These are phyloP conservation scores for Sceloporus undulatus DNA, from an alignment of 2,113 vertebrate species.

Conservation along the genomic window DNA sequence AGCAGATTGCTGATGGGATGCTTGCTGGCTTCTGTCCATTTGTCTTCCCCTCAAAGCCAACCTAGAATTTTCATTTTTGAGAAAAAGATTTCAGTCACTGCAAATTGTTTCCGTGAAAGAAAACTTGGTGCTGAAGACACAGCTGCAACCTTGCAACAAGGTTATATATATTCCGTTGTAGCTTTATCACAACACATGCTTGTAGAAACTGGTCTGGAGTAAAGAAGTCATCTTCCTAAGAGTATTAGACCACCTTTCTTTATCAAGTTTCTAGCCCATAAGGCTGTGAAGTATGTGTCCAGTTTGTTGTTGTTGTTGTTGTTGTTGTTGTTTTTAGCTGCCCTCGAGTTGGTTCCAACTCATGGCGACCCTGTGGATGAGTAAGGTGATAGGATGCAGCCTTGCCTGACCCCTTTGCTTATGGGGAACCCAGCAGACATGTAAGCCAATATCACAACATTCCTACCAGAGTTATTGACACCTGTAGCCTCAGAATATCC, in stretches of 20 bases:
- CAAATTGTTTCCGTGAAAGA: background rate
- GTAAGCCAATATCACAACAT: too few species aligned
- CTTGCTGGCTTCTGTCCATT: background rate
- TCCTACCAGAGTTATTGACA: too few species aligned
- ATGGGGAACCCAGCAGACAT: background rate
- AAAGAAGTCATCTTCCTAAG: background rate
- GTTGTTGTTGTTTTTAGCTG: too few species aligned
- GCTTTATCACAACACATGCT: background rate
- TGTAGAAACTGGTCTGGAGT: background rate
- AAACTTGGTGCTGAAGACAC: background rate
- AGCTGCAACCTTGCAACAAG: background rate
- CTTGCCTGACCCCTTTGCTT: too few species aligned
- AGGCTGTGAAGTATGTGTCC: background rate
- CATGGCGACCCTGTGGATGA: too few species aligned
- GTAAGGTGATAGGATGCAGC: too few species aligned
- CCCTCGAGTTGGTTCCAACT: too few species aligned
- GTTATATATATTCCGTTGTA: background rate
- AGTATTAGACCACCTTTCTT: background rate
- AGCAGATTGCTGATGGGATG: background rate
- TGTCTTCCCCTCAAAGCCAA: background rate
- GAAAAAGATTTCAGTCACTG: too few species aligned
- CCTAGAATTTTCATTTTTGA: background rate
- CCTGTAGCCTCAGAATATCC: too few species aligned
- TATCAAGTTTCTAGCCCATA: background rate
- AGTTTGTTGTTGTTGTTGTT: background rate